A percentile compares a stretch with the other conserved stretches of the same genome.
phyloP scores from a whole-genome alignment of 2,888 invertebrate species.

The Cacoxenus indagator region DNA sequence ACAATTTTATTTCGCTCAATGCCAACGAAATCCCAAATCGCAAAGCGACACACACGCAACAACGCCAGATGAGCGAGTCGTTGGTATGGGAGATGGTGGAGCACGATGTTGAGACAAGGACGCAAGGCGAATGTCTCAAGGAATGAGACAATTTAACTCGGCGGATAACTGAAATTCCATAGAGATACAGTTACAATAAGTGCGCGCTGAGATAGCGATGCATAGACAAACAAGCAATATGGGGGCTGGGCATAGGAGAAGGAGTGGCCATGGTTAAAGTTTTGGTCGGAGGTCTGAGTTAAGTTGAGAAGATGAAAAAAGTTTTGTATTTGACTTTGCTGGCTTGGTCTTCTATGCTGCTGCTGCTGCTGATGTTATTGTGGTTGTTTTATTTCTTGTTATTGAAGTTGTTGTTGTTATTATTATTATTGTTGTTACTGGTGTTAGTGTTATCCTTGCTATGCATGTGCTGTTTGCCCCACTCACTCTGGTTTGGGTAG shows the following conservation, averaged over 20 bases:
- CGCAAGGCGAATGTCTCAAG: background rate
- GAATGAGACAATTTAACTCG: conserved; percentile 14
- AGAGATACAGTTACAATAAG: conserved; percentile 2
- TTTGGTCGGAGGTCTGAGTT: background rate
- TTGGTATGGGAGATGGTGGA: background rate
- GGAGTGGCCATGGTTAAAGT: background rate
- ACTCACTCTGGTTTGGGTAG: background rate
- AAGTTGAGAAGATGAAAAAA: conserved; percentile 6
- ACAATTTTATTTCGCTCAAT: conserved; percentile 14
- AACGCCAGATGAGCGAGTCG: background rate
- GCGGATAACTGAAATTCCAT: conserved; percentile 13
- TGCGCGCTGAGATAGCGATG: background rate
- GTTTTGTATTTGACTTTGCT: conserved; percentile 11
- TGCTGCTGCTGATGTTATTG: background rate
- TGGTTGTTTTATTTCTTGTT: too few species aligned
- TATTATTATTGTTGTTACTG: background rate
- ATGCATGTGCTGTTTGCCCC: background rate
- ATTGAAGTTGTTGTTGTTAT: background rate
- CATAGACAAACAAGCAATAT: background rate
- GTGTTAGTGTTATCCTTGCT: background rate
- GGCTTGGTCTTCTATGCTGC: background rate
- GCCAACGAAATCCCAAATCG: background rate
- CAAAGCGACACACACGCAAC: background rate
- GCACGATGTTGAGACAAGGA: background rate
- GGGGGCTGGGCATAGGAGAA: background rate